Conservation (phyloP, 2,113 vertebrate genomes). For the Spheniscus mendiculus region DNA sequence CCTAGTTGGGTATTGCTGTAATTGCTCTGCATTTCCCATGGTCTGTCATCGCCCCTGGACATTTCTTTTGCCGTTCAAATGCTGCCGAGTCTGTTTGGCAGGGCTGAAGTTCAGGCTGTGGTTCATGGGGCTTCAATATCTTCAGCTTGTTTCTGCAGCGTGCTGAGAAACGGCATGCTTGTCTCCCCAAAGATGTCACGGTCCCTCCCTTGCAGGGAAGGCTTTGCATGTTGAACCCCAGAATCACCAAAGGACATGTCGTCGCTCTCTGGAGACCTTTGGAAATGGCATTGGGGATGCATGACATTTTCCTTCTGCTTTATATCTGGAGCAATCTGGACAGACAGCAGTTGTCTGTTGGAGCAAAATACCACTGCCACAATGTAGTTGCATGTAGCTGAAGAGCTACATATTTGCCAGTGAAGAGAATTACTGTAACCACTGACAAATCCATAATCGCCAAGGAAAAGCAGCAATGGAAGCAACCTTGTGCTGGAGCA, state of each 20-base stretch:
- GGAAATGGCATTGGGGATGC: not conserved
- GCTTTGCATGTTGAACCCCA: not conserved
- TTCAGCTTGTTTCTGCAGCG: not conserved
- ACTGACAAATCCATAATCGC: not conserved
- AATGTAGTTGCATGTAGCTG: not conserved
- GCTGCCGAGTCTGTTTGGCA: not conserved
- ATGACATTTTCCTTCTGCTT: not conserved
- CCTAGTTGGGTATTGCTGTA: not conserved
- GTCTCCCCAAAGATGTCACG: not conserved
- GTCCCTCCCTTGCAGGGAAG: not conserved
- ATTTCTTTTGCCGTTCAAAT: not conserved
- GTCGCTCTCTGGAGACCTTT: not conserved
- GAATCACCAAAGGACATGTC: fast-evolving
- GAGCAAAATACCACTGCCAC: not conserved
- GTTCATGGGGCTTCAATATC: not conserved
- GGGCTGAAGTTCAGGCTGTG: not conserved
- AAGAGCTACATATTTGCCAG: not conserved
- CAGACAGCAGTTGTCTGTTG: not conserved
- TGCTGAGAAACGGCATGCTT: fast-evolving
- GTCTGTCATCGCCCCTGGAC: not conserved
- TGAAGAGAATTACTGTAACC: not conserved
- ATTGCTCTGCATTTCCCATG: not conserved
- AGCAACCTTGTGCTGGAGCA: not conserved
- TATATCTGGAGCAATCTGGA: not conserved
- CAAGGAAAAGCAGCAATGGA: not conserved